Evolutionary conservation across 2,888 invertebrate species (phyloP), one percentile per base, ranked within the genome.

Genomic region (Drosophila mulleri): DNA sequence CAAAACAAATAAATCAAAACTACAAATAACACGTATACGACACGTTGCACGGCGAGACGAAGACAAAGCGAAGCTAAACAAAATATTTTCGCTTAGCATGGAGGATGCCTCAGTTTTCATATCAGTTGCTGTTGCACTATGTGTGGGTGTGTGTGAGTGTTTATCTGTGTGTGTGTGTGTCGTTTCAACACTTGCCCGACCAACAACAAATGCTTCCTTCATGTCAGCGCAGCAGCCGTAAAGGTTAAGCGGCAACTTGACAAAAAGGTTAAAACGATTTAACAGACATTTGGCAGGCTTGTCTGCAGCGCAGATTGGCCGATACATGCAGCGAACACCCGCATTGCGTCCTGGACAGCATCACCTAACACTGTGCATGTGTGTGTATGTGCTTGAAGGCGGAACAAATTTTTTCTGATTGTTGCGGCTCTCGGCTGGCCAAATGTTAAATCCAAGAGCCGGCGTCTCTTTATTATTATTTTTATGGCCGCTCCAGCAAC

Each of bases 221-320:
- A 87, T 87, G 86, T 78, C 88, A 84, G 80, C 77, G 72, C 65
- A 65, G 74, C 75, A 87, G 68, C 77, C 81, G 86, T 88, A 90
- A 90, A 90, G 90, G 90, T 91, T 90, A 90, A 91, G 90, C 88
- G 91, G 82, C 87, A 90, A 89, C 90, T 90, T 91, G 88, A 90
- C 89, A 90, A 90, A 90, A 90, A 90, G 90, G 90, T 90, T 89
- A 90, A 89, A 87, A 77, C 82, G 80, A 86, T 90, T 89, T 86
- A 84, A 72, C 82, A 87, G 89, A 82, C 89, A 89, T 80, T 85
- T 88, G 78, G 72, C 74, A 71, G 80, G 69, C 67, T 56, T 53
- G 66, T 57, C 67, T 74, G 20, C 53, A 42, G 58, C 67, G 67
- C 59, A 39, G 72, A 83, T 72, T 66, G 60, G 67, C 56, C 74